Evolutionary conservation across 2,888 invertebrate genomes (phyloP).

Genomic region (Campopleginae sp.): DNA sequence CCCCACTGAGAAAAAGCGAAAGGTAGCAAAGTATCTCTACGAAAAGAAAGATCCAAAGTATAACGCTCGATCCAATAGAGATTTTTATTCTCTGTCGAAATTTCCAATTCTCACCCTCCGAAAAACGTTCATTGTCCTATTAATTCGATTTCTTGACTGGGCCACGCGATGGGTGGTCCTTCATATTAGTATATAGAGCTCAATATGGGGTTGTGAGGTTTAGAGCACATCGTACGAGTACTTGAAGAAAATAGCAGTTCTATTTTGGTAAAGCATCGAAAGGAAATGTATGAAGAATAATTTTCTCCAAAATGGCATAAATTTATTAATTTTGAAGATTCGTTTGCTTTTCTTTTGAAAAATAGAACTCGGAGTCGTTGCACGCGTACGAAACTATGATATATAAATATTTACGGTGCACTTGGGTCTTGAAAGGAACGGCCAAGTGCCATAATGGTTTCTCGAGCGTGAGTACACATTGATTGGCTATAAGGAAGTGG

Average conservation of each 20-base stretch:
- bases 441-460: conserved; percentile 49
- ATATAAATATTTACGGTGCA: conserved; percentile 42
- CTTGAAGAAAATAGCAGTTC: neutral
- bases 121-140: conserved; percentile 72
- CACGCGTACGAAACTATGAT: neutral
- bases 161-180: conserved; percentile 77
- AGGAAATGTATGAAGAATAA: neutral
- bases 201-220: too few species aligned
- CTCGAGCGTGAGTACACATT: conserved; percentile 70
- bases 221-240: too few species aligned
- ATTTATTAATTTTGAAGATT: neutral
- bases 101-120: conserved; percentile 73
- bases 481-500: conserved; percentile 79
- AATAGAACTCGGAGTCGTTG: conserved; percentile 6
- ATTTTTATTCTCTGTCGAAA: conserved; percentile 42
- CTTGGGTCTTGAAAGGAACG: conserved; percentile 34
- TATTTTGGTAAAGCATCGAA: neutral
- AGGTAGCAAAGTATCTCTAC: conserved; percentile 17
- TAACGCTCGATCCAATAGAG: conserved; percentile 13
- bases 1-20: conserved; percentile 18
- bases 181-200: neutral
- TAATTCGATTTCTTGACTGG: conserved; percentile 72
- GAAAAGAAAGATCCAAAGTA: conserved; percentile 25
- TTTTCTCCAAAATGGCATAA: neutral
- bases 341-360: neutral